These are phyloP conservation scores for Sinocyclocheilus rhinocerous DNA, from an alignment of 2,113 vertebrate genomes.

Conservation along the genomic window DNA sequence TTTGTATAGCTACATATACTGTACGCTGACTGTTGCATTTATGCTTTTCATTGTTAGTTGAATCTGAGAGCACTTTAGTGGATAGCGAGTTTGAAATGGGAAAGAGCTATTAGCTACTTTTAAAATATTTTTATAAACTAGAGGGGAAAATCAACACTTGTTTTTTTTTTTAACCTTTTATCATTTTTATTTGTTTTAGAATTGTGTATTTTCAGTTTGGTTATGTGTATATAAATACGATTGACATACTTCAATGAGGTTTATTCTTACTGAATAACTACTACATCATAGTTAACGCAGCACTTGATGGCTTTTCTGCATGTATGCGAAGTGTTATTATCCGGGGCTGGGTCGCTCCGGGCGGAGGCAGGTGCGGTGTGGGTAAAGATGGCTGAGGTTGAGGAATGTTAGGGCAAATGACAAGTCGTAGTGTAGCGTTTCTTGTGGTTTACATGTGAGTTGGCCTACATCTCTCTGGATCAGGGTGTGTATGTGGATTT, in stretches of 20 bases:
- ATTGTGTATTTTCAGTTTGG: background rate
- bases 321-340: background rate
- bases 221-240: background rate
- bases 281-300: background rate
- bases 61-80: conserved; percentile 32
- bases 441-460: background rate
- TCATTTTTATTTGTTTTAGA: background rate
- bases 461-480: background rate
- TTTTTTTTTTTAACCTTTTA: background rate
- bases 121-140: background rate
- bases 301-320: conserved; percentile 8
- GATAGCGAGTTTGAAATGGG: background rate
- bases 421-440: background rate
- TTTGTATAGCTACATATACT: background rate
- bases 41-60: background rate
- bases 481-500: conserved; percentile 23
- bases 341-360: conserved; percentile 19
- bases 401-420: background rate
- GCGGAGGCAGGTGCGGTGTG: background rate
- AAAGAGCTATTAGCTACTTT: background rate
- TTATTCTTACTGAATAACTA: background rate
- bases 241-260: no score
- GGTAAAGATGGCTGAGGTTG: conserved; percentile 21
- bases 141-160: background rate
- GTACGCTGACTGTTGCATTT: background rate